Conservation (phyloP, 2,888 invertebrate genomes). For the Argyresthia albistria region DNA sequence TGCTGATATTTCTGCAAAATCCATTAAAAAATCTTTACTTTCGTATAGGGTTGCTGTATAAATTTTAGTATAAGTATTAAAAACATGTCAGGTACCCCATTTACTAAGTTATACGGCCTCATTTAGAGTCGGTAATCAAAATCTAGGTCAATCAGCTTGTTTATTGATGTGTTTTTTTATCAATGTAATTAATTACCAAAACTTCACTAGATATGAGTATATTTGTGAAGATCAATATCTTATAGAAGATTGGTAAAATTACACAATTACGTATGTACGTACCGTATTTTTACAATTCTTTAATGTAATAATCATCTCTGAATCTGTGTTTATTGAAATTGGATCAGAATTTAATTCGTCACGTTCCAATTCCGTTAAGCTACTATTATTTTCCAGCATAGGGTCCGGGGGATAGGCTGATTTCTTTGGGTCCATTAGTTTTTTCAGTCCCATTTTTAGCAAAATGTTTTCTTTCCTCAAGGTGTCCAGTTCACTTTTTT, state of each 20-base stretch:
- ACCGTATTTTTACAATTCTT: slow-evolving; percentile 51
- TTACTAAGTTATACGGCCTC: too few relatives aligned
- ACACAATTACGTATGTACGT: slow-evolving; percentile 18
- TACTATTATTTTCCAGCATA: not conserved
- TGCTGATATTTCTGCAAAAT: slow-evolving; percentile 42
- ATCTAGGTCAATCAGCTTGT: too few relatives aligned
- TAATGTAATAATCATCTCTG: slow-evolving; percentile 60
- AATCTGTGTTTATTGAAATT: slow-evolving; percentile 25
- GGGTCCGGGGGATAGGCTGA: not conserved
- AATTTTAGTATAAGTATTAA: not conserved
- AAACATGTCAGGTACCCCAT: too few relatives aligned
- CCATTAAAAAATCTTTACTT: too few relatives aligned
- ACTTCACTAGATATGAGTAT: too few relatives aligned
- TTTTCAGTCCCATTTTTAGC: not conserved
- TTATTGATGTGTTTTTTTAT: too few relatives aligned
- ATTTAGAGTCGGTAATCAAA: too few relatives aligned
- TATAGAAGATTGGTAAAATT: too few relatives aligned
- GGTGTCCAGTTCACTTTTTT: not conserved
- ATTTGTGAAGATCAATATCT: too few relatives aligned
- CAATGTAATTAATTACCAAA: too few relatives aligned
- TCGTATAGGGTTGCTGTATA: not conserved
- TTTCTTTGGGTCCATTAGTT: slow-evolving; percentile 3
- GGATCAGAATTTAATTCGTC: not conserved
- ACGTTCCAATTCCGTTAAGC: not conserved
- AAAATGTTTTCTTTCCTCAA: not conserved